Evolutionary conservation across 1,140 invertebrate species (phyloP).

Genomic region (Drosophila ananassae): DNA sequence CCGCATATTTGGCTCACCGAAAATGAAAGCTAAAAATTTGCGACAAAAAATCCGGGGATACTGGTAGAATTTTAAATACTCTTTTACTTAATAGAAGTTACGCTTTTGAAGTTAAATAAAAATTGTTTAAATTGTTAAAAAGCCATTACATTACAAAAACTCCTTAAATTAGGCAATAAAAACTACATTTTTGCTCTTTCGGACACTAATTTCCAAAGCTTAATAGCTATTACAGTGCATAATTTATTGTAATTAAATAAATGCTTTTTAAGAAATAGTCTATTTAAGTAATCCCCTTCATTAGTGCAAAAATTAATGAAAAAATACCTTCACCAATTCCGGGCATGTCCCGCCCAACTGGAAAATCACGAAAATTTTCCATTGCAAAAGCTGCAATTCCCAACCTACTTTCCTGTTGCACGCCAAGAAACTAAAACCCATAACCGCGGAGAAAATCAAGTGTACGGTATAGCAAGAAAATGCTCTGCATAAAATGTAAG

Average conservation of each 20-base stretch:
- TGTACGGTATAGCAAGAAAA: conserved; percentile 20
- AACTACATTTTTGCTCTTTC: no score
- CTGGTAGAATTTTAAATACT: conserved; percentile 3
- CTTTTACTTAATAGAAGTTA: neutral
- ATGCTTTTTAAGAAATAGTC: neutral
- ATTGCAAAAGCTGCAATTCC: conserved; percentile 8
- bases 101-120: no score
- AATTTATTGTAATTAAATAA: no score
- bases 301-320: conserved; percentile 23
- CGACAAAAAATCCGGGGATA: neutral
- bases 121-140: no score
- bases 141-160: no score
- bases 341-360: conserved; percentile 25
- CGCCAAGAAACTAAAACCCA: conserved; percentile 15
- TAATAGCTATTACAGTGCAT: no score
- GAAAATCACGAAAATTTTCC: conserved; percentile 43
- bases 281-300: neutral
- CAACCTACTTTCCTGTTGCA: conserved; percentile 37
- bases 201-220: no score
- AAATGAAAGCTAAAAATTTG: conserved; percentile 32
- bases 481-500: conserved; percentile 33
- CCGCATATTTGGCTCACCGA: conserved; percentile 38
- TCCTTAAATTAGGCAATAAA: neutral
- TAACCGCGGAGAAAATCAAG: conserved; percentile 12
- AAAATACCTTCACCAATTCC: conserved; percentile 28